phyloP scores from a whole-genome alignment of 2,888 invertebrate species.

The Stenolophus ochropezus region DNA sequence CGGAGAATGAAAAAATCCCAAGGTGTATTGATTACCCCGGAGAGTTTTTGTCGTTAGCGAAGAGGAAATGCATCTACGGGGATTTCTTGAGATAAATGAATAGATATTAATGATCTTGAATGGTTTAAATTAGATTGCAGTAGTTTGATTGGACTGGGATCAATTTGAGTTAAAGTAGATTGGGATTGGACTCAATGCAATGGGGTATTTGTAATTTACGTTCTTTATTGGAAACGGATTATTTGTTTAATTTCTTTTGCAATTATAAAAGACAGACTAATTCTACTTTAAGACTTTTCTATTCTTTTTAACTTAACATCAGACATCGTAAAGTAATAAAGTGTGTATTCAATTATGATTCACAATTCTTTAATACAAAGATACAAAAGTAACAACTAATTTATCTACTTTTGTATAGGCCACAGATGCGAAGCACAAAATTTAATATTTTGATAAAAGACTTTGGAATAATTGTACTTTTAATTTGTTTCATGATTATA shows the following conservation, averaged over 20 bases:
- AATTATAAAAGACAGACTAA: not conserved
- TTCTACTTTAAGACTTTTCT: not conserved
- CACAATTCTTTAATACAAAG: no score
- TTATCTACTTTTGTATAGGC: no score
- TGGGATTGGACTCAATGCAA: not conserved
- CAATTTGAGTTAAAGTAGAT: constrained; percentile 4
- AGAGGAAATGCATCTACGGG: constrained; percentile 29
- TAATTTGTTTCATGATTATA: no score
- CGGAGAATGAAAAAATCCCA: constrained; percentile 25
- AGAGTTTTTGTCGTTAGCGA: not conserved
- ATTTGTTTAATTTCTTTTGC: not conserved
- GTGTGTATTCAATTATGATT: no score
- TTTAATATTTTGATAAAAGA: no score
- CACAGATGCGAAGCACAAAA: no score
- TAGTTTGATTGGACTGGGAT: constrained; percentile 16
- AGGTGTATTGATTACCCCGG: constrained; percentile 45
- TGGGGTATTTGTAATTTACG: not conserved
- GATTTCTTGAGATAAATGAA: constrained; percentile 41
- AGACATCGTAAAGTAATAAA: no score
- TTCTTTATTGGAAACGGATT: not conserved
- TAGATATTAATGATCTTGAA: constrained; percentile 23
- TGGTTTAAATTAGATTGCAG: constrained; percentile 23
- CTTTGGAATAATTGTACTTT: no score
- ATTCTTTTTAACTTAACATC: not conserved
- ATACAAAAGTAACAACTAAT: no score